Conservation (phyloP, 2,113 vertebrate species). For the Nerophis lumbriciformis region DNA sequence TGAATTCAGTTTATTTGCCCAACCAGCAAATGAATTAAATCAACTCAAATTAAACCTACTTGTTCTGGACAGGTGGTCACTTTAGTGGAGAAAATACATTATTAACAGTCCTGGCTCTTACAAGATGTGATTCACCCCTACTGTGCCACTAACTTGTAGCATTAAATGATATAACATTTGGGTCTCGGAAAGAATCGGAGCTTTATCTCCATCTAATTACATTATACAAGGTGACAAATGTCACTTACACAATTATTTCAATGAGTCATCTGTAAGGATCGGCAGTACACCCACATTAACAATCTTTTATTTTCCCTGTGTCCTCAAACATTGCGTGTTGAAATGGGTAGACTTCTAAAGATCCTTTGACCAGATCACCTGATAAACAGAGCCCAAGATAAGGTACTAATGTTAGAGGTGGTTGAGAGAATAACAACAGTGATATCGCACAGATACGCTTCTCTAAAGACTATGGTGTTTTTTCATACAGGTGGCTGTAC, state of each 20-base stretch:
- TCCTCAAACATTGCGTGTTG: conserved; percentile 51
- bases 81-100: not conserved
- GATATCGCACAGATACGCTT: conserved; percentile 60
- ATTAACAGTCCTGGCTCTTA: not conserved
- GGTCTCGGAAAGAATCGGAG: not conserved
- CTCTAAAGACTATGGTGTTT: conserved; percentile 51
- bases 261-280: conserved; percentile 1
- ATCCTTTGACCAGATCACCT: conserved; percentile 45
- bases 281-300: conserved; percentile 13
- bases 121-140: not conserved
- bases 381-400: conserved; percentile 61
- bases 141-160: too few species aligned
- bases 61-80: not conserved
- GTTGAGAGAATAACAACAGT: conserved; percentile 46
- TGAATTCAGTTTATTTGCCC: not conserved
- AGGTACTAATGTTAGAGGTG: conserved; percentile 44
- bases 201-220: not conserved
- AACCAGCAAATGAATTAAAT: not conserved
- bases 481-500: conserved; percentile 54
- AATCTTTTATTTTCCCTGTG: conserved; percentile 19
- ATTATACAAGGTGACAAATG: not conserved
- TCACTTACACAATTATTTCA: conserved; percentile 7
- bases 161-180: not conserved
- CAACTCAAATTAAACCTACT: not conserved
- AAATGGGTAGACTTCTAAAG: conserved; percentile 43